phyloP scores from a whole-genome alignment of 2,113 vertebrate genomes.

The Zapornia atra region DNA sequence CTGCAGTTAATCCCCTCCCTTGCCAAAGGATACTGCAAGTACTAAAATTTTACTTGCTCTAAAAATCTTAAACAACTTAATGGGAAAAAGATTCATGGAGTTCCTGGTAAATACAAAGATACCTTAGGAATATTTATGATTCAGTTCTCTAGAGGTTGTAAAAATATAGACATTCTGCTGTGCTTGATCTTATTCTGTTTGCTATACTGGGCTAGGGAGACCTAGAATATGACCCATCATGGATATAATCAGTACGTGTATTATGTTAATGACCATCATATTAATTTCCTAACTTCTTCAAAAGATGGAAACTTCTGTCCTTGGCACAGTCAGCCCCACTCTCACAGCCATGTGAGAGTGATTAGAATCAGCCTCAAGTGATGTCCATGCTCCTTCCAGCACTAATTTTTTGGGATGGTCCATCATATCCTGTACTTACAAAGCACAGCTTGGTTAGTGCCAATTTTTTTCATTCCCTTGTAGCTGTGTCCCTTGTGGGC shows the following conservation, averaged over 20 bases:
- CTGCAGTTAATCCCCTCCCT: not conserved
- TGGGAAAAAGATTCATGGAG: not conserved
- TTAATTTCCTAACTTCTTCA: not conserved
- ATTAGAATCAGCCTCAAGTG: not conserved
- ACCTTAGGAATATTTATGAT: not conserved
- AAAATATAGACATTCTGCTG: not conserved
- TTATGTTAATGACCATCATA: not conserved
- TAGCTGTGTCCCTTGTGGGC: not conserved
- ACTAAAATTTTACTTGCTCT: not conserved
- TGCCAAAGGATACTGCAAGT: not conserved
- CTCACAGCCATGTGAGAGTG: not conserved
- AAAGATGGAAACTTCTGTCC: not conserved
- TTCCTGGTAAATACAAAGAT: not conserved
- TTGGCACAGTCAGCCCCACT: not conserved
- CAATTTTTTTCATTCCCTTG: not conserved
- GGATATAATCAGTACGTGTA: not conserved
- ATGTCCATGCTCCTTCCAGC: not conserved
- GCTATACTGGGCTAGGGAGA: not conserved
- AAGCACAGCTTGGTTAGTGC: not conserved
- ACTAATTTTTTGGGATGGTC: not conserved
- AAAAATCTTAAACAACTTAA: not conserved
- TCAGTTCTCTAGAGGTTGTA: not conserved
- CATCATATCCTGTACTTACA: not conserved
- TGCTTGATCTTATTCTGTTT: not conserved
- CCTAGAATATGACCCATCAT: not conserved